phyloP scores from a whole-genome alignment of 2,888 invertebrate genomes.

The Zygogramma bicolorata region DNA sequence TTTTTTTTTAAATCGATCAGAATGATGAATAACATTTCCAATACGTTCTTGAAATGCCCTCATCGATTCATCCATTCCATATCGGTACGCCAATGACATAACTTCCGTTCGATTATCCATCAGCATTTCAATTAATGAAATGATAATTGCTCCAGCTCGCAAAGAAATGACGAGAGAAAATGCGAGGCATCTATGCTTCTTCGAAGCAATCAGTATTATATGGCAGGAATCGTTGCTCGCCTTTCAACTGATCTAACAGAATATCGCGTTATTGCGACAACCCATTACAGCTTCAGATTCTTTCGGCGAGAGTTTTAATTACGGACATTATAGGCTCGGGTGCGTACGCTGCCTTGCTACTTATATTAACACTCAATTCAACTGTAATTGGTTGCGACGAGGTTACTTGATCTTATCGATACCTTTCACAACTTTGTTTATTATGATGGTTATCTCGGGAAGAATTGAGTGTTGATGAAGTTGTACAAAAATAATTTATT shows the following conservation, averaged over 20 bases:
- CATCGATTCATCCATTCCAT: background rate
- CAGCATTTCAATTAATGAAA: conserved; percentile 51
- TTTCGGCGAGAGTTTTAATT: conserved; percentile 9
- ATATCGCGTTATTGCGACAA: too few relatives aligned
- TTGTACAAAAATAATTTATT: too few relatives aligned
- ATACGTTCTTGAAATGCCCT: too few relatives aligned
- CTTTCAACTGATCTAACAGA: conserved; percentile 1
- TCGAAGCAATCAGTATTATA: conserved; percentile 38
- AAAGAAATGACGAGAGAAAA: conserved; percentile 48
- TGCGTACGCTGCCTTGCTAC: background rate
- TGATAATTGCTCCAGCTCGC: conserved; percentile 47
- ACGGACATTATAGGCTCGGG: background rate
- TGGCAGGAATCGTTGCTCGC: conserved; percentile 7
- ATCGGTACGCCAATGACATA: conserved; percentile 10
- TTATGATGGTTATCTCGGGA: background rate
- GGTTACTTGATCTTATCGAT: background rate
- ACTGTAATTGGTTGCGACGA: background rate
- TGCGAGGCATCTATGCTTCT: conserved; percentile 24
- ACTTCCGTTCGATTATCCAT: conserved; percentile 21
- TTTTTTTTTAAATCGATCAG: too few relatives aligned
- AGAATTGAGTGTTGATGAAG: background rate
- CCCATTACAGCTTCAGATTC: background rate
- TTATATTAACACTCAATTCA: background rate
- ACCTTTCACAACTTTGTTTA: background rate
- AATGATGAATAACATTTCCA: too few relatives aligned